Conservation (phyloP, 2,888 invertebrate genomes). For the Cephus pygmeus region DNA sequence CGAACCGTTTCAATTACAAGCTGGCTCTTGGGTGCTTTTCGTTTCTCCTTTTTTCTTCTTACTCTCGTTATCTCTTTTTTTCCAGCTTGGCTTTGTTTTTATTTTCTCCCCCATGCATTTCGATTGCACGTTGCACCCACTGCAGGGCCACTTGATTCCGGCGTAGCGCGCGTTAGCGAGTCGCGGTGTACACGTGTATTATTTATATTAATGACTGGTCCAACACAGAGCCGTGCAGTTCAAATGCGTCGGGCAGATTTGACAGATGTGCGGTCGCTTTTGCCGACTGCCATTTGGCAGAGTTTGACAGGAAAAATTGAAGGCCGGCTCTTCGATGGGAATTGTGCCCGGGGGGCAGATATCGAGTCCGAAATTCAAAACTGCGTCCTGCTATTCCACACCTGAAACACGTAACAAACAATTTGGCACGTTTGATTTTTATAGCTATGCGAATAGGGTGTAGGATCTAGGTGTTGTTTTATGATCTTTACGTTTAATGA, state of each 20-base stretch:
- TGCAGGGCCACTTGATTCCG: background rate
- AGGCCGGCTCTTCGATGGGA: too few species aligned
- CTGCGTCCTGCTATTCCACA: background rate
- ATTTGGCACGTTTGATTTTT: background rate
- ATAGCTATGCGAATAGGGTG: background rate
- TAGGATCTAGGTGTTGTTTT: background rate
- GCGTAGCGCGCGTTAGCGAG: background rate
- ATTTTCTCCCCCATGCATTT: background rate
- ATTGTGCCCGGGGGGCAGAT: background rate
- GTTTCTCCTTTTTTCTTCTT: background rate
- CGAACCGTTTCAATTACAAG: background rate
- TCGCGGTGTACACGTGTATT: background rate
- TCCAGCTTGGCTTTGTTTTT: background rate
- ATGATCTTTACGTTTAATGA: background rate
- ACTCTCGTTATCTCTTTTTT: background rate
- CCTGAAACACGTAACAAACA: background rate
- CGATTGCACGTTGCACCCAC: background rate
- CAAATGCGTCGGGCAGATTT: background rate
- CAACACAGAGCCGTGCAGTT: background rate
- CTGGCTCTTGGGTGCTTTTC: background rate
- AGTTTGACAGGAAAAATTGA: background rate
- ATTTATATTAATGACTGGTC: background rate
- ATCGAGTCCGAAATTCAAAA: background rate
- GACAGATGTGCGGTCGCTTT: background rate
- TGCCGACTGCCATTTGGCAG: background rate